Conservation (phyloP, 2,888 invertebrate genomes). For the Limnephilus marmoratus region DNA sequence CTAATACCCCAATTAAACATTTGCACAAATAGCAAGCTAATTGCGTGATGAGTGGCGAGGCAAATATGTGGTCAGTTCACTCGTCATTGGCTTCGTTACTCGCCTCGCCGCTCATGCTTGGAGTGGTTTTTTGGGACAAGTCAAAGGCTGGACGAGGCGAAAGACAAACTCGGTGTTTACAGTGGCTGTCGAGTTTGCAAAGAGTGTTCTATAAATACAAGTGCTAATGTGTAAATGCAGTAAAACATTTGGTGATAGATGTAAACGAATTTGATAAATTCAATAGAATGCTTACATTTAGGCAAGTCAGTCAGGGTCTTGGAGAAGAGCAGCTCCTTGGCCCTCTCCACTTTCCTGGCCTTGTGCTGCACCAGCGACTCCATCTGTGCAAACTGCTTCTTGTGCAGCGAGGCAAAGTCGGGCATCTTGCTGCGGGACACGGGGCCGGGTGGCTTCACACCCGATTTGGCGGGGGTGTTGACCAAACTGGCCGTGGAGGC, state of each 20-base stretch:
- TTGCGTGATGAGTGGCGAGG: no score
- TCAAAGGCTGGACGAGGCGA: no score
- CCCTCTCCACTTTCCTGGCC: conserved; percentile 73
- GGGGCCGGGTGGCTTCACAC: conserved; percentile 67
- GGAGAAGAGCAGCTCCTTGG: conserved; percentile 71
- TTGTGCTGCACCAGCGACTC: conserved; percentile 82
- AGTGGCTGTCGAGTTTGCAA: no score
- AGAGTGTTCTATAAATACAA: no score
- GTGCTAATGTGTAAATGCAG: not conserved
- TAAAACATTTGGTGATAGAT: not conserved
- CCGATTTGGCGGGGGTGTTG: conserved; percentile 58
- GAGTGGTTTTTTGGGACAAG: no score
- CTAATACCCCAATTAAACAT: no score
- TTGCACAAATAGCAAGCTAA: no score
- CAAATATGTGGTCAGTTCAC: no score
- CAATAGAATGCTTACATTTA: conserved; percentile 53
- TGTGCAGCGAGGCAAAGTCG: conserved; percentile 83
- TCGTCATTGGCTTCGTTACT: no score
- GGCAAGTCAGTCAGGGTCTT: conserved; percentile 66
- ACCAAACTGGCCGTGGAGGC: conserved; percentile 66
- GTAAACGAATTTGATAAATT: not conserved
- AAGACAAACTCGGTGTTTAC: no score
- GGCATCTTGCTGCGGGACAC: conserved; percentile 78
- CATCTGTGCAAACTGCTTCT: conserved; percentile 81
- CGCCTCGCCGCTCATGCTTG: no score